These are phyloP conservation scores for Zeugodacus cucurbitae DNA, from an alignment of 1,140 invertebrate genomes.

Conservation along the genomic window DNA sequence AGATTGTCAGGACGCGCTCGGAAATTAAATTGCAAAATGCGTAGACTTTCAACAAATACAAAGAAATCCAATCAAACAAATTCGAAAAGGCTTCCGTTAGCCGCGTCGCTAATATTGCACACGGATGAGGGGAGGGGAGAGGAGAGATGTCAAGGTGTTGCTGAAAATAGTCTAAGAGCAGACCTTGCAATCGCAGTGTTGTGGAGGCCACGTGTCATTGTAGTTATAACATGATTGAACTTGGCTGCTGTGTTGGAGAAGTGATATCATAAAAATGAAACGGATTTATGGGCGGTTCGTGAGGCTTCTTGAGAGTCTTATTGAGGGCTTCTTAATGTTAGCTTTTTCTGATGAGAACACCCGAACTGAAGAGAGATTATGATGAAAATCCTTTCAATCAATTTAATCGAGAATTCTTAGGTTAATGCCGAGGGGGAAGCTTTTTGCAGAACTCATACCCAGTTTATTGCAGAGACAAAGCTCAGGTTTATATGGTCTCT, in stretches of 20 bases:
- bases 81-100: slow-evolving; percentile 37
- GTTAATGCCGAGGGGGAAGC: no score
- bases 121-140: background rate
- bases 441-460: no score
- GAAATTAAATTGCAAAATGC: slow-evolving; percentile 38
- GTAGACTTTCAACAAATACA: slow-evolving; percentile 25
- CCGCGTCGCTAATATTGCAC: background rate
- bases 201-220: background rate
- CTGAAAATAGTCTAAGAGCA: background rate
- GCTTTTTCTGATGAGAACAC: no score
- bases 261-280: background rate
- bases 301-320: no score
- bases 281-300: no score
- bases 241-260: background rate
- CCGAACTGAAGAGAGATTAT: no score
- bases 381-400: no score
- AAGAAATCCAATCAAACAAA: slow-evolving; percentile 59
- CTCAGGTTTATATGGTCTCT: no score
- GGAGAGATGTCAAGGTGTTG: background rate
- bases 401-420: no score
- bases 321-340: no score
- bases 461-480: no score
- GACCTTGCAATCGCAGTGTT: background rate
- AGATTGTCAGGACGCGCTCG: background rate
- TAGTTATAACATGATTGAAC: no score